Base-by-base conservation (phyloP, 2,888 invertebrate genomes). In the Drosophila pseudotalamancana region DNA sequence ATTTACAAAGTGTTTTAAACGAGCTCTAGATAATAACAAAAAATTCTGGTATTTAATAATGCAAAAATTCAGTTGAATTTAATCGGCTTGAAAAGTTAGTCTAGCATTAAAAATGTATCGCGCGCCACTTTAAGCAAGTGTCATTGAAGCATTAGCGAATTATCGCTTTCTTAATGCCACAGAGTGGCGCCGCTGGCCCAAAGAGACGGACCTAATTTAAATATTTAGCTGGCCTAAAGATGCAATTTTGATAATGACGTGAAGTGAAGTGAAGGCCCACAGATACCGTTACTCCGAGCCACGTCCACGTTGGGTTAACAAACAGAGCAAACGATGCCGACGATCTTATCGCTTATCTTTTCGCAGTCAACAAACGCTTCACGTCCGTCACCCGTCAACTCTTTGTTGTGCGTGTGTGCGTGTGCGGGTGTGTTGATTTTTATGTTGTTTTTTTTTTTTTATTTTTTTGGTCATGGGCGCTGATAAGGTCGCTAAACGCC, bases 261-360 rank as follows among this genome's bases (percentile, higher is more conserved):
- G n/a, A n/a, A n/a, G n/a, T n/a, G n/a, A n/a, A n/a, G n/a, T n/a
- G n/a, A n/a, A n/a, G n/a, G n/a, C n/a, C n/a, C n/a, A n/a, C n/a
- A n/a, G n/a, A n/a, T n/a, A n/a, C n/a, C 21, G 25, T 9, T 25
- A 6, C 42, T 35, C 32, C 27, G 49, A 50, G 21, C 14, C 49
- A 53, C 50, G 45, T 53, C 55, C 45, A n/a, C n/a, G 43, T 25
- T 55, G 19, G 29, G n/a, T 42, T 43, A 37, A 29, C 48, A 65
- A 71, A 48, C 75, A 59, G 82, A 72, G 78, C 77, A 78, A 72
- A 68, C 74, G 60, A 35, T 62, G 57, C 11, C 51, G 57, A 18
- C 31, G 75, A 82, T 83, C 83, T 79, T 79, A 79, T 79, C 79
- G 72, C 72, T 68, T 78, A 72, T 73, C 76, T 63, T 48, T 18